phyloP scores from a whole-genome alignment of 1,140 invertebrate species.

The Ylistrum balloti region DNA sequence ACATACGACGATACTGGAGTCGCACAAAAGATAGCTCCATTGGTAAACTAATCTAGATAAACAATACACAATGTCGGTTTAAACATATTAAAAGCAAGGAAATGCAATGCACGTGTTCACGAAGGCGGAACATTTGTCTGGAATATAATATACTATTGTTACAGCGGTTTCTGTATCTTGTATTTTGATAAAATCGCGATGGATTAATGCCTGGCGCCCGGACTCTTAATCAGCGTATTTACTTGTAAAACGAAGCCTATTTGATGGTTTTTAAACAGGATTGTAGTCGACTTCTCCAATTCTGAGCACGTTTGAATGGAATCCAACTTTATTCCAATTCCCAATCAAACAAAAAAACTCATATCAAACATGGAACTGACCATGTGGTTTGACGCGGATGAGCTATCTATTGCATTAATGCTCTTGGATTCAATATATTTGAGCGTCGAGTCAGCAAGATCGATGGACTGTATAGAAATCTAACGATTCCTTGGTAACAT shows the following conservation, averaged over 20 bases:
- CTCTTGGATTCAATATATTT: slow-evolving; percentile 1
- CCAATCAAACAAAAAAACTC: background rate
- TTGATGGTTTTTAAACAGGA: background rate
- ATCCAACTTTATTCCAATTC: background rate
- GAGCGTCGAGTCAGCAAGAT: background rate
- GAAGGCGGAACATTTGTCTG: slow-evolving; percentile 11
- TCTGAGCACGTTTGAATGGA: background rate
- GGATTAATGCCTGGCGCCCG: slow-evolving; percentile 12
- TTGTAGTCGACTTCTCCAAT: slow-evolving; percentile 2
- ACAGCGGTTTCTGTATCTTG: background rate
- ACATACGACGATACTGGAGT: background rate
- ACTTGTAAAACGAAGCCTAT: slow-evolving; percentile 11
- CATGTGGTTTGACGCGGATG: background rate
- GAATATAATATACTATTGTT: background rate
- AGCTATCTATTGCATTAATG: slow-evolving; percentile 25
- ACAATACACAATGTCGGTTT: background rate
- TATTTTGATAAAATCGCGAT: background rate
- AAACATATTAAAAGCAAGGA: background rate
- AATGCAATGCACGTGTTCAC: slow-evolving; percentile 32
- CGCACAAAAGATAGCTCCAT: background rate
- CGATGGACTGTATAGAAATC: background rate
- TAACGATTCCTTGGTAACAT: background rate
- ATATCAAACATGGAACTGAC: background rate
- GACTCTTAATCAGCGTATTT: slow-evolving; percentile 5
- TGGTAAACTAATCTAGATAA: slow-evolving; percentile 27